phyloP scores from a whole-genome alignment of 2,888 invertebrate genomes.

The Ischnura elegans region DNA sequence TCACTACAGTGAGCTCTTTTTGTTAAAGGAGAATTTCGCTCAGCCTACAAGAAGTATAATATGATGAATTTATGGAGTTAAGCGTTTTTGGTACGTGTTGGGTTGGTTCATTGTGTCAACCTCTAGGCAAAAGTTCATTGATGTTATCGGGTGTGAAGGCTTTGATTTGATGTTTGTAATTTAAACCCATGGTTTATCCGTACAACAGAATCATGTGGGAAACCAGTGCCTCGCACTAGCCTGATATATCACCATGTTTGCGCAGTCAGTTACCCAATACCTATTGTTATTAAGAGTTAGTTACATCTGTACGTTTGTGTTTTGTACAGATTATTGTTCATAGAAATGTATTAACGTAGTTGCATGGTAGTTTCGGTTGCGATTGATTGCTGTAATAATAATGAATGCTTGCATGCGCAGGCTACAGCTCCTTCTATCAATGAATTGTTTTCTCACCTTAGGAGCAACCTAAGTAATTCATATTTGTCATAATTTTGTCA shows the following conservation, averaged over 20 bases:
- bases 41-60: too few relatives aligned
- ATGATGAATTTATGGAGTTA: too few relatives aligned
- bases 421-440: not conserved
- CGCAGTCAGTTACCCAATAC: not conserved
- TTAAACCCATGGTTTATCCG: too few relatives aligned
- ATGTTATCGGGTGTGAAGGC: too few relatives aligned
- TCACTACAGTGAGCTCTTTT: too few relatives aligned
- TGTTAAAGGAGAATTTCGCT: too few relatives aligned
- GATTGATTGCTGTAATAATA: not conserved
- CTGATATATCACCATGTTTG: not conserved
- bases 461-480: not conserved
- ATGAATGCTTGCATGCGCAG: not conserved
- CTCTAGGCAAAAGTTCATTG: too few relatives aligned
- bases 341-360: not conserved
- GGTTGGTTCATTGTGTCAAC: too few relatives aligned
- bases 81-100: too few relatives aligned
- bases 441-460: not conserved
- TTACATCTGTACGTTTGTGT: too few relatives aligned
- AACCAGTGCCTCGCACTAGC: not conserved
- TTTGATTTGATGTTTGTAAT: not conserved
- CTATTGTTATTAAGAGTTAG: not conserved
- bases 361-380: not conserved
- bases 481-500: not conserved
- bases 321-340: too few relatives aligned
- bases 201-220: too few relatives aligned